Evolutionary conservation across 2,888 invertebrate species (phyloP).

Genomic region (Coelinius sp.): DNA sequence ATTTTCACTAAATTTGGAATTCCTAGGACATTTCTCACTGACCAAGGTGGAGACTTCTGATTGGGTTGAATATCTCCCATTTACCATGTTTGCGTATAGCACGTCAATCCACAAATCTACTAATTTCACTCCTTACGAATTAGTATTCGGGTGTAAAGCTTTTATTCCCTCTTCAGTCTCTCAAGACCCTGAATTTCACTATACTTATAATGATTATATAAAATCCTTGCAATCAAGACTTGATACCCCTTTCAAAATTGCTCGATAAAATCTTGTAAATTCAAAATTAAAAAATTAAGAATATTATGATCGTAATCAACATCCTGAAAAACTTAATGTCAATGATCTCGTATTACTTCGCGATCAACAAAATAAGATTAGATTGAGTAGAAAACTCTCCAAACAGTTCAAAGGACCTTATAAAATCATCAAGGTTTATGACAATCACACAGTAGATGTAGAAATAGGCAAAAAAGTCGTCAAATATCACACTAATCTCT

Average conservation of each 20-base stretch:
- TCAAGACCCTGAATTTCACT: constrained; percentile 52
- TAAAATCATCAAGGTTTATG: constrained; percentile 38
- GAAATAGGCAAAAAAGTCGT: constrained; percentile 33
- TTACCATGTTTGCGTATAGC: constrained; percentile 27
- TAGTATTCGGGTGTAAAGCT: constrained; percentile 24
- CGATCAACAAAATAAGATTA: constrained; percentile 9
- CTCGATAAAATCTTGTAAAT: constrained; percentile 34
- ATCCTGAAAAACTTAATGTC: constrained; percentile 39
- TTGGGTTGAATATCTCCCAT: constrained; percentile 44
- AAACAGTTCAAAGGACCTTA: constrained; percentile 38
- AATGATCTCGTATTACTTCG: constrained; percentile 43
- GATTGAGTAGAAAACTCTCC: constrained; percentile 8
- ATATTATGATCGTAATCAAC: constrained; percentile 45
- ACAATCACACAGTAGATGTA: constrained; percentile 38
- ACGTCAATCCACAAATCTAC: constrained; percentile 19
- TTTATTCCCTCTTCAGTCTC: constrained; percentile 46
- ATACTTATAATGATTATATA: constrained; percentile 52
- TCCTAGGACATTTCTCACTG: constrained; percentile 46
- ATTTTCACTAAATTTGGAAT: constrained; percentile 47
- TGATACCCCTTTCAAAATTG: constrained; percentile 40
- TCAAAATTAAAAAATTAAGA: constrained; percentile 48
- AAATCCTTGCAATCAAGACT: constrained; percentile 48
- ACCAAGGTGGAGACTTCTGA: constrained; percentile 55
- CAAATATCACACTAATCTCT: constrained; percentile 39
- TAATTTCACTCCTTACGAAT: neutral